A percentile compares a stretch with the other conserved stretches of the same genome.
Conservation (phyloP, 1,140 invertebrate genomes). For the Listronotus oregonensis region DNA sequence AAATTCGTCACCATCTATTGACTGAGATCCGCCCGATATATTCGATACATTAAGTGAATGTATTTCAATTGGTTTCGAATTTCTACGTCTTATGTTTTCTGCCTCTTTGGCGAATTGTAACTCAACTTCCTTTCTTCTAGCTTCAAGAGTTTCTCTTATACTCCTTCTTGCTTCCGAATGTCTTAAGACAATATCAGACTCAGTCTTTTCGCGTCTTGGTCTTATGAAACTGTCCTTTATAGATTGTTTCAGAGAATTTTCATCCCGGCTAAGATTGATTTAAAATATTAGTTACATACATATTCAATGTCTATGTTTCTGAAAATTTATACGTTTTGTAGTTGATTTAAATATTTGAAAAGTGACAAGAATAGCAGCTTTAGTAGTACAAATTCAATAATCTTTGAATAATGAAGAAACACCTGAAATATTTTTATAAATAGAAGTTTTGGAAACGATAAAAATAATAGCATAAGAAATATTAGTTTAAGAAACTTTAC, state of each 20-base stretch:
- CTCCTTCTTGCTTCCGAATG: slow-evolving; percentile 60
- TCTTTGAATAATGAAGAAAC: too few species aligned
- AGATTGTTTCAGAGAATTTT: slow-evolving; percentile 7
- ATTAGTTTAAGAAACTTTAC: too few species aligned
- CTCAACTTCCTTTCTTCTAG: slow-evolving; percentile 59
- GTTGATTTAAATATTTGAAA: too few species aligned
- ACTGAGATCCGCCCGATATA: slow-evolving; percentile 40
- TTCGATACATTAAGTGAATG: slow-evolving; percentile 45
- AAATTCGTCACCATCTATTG: slow-evolving; percentile 52
- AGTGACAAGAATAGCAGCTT: too few species aligned
- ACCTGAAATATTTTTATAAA: too few species aligned
- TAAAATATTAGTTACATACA: neutral
- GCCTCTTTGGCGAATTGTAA: slow-evolving; percentile 53
- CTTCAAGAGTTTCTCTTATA: slow-evolving; percentile 56
- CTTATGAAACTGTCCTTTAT: slow-evolving; percentile 54
- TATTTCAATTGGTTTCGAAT: slow-evolving; percentile 58
- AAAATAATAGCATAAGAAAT: too few species aligned
- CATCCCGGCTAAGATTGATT: slow-evolving; percentile 1
- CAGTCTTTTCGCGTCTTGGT: slow-evolving; percentile 82
- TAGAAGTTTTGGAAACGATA: too few species aligned
- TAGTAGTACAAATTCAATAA: too few species aligned
- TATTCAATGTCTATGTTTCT: too few species aligned
- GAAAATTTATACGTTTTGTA: too few species aligned
- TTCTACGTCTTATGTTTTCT: slow-evolving; percentile 56
- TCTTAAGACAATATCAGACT: slow-evolving; percentile 79